These are phyloP conservation scores for Thereva unica DNA, from an alignment of 2,888 invertebrate genomes.

Conservation along the genomic window DNA sequence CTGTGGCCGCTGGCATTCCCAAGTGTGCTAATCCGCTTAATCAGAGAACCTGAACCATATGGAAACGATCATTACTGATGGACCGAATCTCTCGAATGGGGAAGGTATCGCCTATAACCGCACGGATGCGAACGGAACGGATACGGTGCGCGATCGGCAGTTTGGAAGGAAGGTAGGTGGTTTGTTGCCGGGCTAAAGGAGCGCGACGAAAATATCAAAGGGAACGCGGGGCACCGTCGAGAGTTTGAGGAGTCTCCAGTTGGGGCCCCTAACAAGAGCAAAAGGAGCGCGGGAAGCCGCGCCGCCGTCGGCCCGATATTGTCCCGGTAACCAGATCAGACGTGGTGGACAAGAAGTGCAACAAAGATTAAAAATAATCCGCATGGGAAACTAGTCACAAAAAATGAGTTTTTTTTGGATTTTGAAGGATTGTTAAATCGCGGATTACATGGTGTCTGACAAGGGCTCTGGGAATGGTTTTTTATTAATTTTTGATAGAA, in stretches of 20 bases:
- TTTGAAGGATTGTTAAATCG: too few species aligned
- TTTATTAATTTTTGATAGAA: too few species aligned
- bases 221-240: not conserved
- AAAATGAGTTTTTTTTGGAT: too few species aligned
- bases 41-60: slow-evolving; percentile 22
- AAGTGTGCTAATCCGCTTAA: slow-evolving; percentile 29
- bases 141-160: slow-evolving; percentile 1
- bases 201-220: not conserved
- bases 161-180: slow-evolving; percentile 4
- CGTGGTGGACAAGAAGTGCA: slow-evolving; percentile 35
- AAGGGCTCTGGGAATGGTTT: too few species aligned
- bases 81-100: too few species aligned
- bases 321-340: slow-evolving; percentile 22
- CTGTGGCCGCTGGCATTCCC: slow-evolving; percentile 13
- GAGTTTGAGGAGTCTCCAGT: not conserved
- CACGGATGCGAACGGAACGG: slow-evolving; percentile 1
- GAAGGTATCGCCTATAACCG: not conserved
- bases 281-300: slow-evolving; percentile 8
- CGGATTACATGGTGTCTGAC: too few species aligned
- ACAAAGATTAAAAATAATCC: slow-evolving; percentile 34
- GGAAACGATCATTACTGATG: not conserved
- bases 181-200: not conserved
- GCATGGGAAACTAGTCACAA: slow-evolving; percentile 13
- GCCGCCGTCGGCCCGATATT: slow-evolving; percentile 19
- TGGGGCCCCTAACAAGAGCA: slow-evolving; percentile 11